Percentiles rank a stretch among this genome's conserved stretches.
These are phyloP conservation scores for Lydus trimaculatus DNA, from an alignment of 2,888 invertebrate species.

Conservation along the genomic window DNA sequence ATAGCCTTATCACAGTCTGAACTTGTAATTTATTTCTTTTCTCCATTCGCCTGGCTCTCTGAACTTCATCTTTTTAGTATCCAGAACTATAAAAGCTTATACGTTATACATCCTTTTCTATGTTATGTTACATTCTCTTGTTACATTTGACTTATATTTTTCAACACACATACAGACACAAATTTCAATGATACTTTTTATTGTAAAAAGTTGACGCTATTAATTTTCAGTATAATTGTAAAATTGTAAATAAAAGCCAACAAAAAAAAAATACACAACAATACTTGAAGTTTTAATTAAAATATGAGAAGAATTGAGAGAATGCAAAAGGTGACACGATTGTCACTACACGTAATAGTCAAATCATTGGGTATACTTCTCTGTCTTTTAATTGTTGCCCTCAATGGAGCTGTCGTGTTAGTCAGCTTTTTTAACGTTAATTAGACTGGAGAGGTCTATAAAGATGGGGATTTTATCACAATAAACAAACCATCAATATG, in stretches of 20 bases:
- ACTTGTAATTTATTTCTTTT: conserved; percentile 12
- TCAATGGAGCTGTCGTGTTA: not conserved
- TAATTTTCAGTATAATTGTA: not conserved
- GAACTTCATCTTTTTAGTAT: conserved; percentile 4
- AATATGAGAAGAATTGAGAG: not conserved
- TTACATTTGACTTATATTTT: conserved; percentile 3
- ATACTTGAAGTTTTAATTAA: not conserved
- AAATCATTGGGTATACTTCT: not conserved
- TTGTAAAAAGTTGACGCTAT: not conserved
- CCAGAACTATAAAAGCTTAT: conserved; percentile 2
- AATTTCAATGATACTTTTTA: not conserved
- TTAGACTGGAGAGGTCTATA: not conserved
- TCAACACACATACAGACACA: not conserved
- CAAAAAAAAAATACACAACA: not conserved
- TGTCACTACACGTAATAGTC: not conserved
- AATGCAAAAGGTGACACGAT: not conserved
- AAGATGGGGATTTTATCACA: not conserved
- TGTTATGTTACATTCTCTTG: not conserved
- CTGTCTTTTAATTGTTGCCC: not conserved
- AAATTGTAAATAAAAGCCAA: too few relatives aligned
- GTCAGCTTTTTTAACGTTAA: not conserved
- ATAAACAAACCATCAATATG: not conserved
- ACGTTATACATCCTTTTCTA: not conserved
- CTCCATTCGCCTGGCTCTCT: not conserved
- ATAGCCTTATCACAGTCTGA: conserved; percentile 15